Percentiles rank a stretch among this genome's conserved stretches.
These are phyloP conservation scores for Desoria tigrina DNA, from an alignment of 2,888 invertebrate species.

Conservation along the genomic window DNA sequence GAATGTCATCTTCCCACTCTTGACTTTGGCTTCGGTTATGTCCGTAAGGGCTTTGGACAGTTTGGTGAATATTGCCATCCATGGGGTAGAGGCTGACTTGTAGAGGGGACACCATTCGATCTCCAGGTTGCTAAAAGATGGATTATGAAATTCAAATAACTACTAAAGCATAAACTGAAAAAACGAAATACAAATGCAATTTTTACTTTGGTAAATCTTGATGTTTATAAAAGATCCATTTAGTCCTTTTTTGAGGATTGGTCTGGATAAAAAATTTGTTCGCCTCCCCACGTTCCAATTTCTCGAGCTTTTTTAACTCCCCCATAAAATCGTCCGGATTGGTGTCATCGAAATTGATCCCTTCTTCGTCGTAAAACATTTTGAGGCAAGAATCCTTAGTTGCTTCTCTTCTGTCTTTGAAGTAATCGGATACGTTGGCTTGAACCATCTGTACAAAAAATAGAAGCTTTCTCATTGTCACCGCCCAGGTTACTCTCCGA, in stretches of 20 bases:
- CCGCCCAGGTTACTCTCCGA: too few species aligned
- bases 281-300: background rate
- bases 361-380: slow-evolving; percentile 3
- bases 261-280: background rate
- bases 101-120: slow-evolving; percentile 51
- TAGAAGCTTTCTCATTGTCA: too few species aligned
- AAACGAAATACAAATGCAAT: too few species aligned
- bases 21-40: slow-evolving; percentile 42
- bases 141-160: background rate
- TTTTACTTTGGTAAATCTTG: background rate
- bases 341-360: background rate
- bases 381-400: background rate
- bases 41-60: slow-evolving; percentile 35
- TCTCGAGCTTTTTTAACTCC: background rate
- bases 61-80: slow-evolving; percentile 47
- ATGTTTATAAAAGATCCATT: slow-evolving; percentile 14
- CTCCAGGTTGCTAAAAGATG: slow-evolving; percentile 17
- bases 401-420: background rate
- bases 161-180: too few species aligned
- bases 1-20: slow-evolving; percentile 42
- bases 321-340: background rate
- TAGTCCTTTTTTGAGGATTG: background rate
- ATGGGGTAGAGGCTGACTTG: slow-evolving; percentile 50
- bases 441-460: background rate
- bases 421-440: background rate